Base-by-base conservation (phyloP, 2,797 vertebrate species). In the Sparus aurata region DNA sequence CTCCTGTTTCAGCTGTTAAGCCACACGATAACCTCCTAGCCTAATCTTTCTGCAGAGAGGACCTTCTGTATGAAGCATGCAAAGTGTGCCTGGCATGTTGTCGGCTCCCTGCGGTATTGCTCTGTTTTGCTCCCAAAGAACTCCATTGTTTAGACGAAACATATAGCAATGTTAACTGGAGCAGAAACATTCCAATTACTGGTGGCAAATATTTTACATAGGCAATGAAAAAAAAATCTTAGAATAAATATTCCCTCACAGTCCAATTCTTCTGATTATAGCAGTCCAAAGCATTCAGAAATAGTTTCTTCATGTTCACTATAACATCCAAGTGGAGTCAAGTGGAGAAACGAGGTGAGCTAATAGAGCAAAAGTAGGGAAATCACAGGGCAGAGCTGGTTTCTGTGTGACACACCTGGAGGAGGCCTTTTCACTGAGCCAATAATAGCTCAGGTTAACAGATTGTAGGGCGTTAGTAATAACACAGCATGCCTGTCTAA, bases 111-210 rank as follows among this genome's bases (percentile, higher is more conserved):
- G 80, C 62, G 23, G 81, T 55, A 89, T 67, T 69, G 75, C 69
- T 62, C 79, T 47, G 79, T 77, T 89, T 91, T 72, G 49, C 75
- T 90, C 83, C 83, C 67, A 90, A 86, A 89, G 75, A 80, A 72
- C 84, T 80, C 89, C 83, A 93, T 94, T 94, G 92, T 94, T 89
- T 74, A 83, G 68, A 83, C 80, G 57, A 85, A 85, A 91, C 82
- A 91, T 93, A 94, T 82, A 93, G 89, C 80, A 72, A 78, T 59
- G 86, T 84, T 93, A 94, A 96, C 88, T 96, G 92, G 94, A 95
- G 95, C 95, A 95, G 95, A 96, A 96, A 95, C 85, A 93, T 93
- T 92, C 91, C 84, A 81, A 76, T 87, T 81, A 90, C 53, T 63
- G 69, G 23, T 53, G 38, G 68, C 54, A 79, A 90, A 88, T 54